These are phyloP conservation scores for Scrobipalpa costella DNA, from an alignment of 2,888 invertebrate species.

Conservation along the genomic window DNA sequence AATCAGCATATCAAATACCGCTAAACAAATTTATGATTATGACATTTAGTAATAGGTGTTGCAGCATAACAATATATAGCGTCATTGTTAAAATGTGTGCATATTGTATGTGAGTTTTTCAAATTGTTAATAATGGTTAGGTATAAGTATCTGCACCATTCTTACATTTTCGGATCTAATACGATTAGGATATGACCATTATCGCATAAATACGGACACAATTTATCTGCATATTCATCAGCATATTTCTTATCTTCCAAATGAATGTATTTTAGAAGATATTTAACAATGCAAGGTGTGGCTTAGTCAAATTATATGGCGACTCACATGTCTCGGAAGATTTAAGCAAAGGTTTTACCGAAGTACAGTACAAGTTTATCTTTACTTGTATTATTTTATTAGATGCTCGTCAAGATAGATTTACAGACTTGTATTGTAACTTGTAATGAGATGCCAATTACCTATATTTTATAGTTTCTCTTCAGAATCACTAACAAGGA, in stretches of 20 bases:
- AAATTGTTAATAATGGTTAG: not conserved
- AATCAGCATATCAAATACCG: constrained; percentile 16
- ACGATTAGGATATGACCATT: not conserved
- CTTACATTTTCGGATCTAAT: no score
- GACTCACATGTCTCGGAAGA: no score
- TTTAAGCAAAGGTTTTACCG: no score
- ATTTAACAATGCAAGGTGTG: not conserved
- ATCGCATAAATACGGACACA: not conserved
- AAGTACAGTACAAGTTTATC: no score
- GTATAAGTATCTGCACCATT: not conserved
- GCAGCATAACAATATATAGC: not conserved
- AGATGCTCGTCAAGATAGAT: not conserved
- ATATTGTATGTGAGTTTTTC: not conserved
- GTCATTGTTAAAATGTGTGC: constrained; percentile 22
- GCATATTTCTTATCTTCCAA: not conserved
- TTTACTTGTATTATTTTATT: not conserved
- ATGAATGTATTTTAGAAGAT: not conserved
- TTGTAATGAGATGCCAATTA: constrained; percentile 3
- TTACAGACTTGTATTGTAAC: not conserved
- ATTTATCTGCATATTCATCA: not conserved
- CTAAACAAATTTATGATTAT: constrained; percentile 12
- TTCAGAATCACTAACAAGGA: not conserved
- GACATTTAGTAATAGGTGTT: constrained; percentile 2
- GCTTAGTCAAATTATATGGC: not conserved
- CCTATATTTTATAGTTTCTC: not conserved